Evolutionary conservation across 2,888 invertebrate species (phyloP).

Genomic region (Leptopterna dolabrata): DNA sequence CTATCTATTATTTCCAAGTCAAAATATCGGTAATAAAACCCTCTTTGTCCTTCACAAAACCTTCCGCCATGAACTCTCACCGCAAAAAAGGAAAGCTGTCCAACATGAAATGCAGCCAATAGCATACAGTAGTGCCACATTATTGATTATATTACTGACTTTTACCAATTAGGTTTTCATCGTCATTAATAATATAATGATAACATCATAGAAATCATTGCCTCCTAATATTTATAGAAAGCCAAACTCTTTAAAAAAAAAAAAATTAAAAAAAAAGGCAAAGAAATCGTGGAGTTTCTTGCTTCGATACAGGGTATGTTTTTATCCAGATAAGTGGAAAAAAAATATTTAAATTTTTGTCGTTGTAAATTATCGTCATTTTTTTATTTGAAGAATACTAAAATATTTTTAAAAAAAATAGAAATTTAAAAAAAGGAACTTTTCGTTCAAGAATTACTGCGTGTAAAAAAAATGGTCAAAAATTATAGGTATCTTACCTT

Average conservation of each 20-base stretch:
- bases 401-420: constrained; percentile 53
- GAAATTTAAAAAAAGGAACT: constrained; percentile 37
- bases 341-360: constrained; percentile 35
- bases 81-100: too few relatives aligned
- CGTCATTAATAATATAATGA: too few relatives aligned
- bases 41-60: too few relatives aligned
- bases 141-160: too few relatives aligned
- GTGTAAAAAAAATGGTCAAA: constrained; percentile 39
- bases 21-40: too few relatives aligned
- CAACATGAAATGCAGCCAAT: too few relatives aligned
- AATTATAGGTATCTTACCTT: background rate
- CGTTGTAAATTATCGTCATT: constrained; percentile 38
- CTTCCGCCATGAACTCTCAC: too few relatives aligned
- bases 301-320: constrained; percentile 64
- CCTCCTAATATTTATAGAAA: constrained; percentile 40
- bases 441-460: constrained; percentile 15
- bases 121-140: too few relatives aligned
- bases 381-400: constrained; percentile 35
- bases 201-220: constrained; percentile 7
- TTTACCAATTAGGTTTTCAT: too few relatives aligned
- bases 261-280: constrained; percentile 53
- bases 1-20: too few relatives aligned
- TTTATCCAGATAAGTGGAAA: constrained; percentile 60
- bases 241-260: background rate
- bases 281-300: constrained; percentile 61